These are phyloP conservation scores for Chymomyza costata DNA, from an alignment of 1,140 invertebrate species.

Conservation along the genomic window DNA sequence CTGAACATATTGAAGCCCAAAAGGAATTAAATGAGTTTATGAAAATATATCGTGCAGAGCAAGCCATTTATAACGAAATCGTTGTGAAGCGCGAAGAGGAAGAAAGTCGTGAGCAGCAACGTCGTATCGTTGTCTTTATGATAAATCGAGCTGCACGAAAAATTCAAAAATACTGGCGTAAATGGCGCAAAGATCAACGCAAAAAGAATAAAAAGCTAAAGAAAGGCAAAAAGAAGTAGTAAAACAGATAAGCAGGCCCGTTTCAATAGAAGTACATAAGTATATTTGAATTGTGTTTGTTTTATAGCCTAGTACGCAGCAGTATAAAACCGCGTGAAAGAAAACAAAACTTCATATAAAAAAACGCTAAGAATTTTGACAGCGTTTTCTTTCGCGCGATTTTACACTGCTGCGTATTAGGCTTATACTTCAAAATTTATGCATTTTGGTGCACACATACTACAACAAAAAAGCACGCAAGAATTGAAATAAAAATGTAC, in stretches of 20 bases:
- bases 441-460: no score
- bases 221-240: neutral
- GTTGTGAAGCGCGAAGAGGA: constrained; percentile 42
- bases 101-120: constrained; percentile 8
- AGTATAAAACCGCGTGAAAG: no score
- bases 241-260: neutral
- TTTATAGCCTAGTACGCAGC: no score
- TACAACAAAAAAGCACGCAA: no score
- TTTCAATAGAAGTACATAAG: no score
- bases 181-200: constrained; percentile 30
- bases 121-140: constrained; percentile 18
- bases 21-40: constrained; percentile 20
- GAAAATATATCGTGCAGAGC: constrained; percentile 19
- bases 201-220: constrained; percentile 17
- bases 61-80: constrained; percentile 35
- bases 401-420: no score
- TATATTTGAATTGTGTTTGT: no score
- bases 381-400: no score
- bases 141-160: constrained; percentile 47
- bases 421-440: no score
- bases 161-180: constrained; percentile 51
- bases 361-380: no score
- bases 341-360: no score
- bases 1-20: constrained; percentile 13
- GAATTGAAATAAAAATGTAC: no score